Base-by-base conservation (phyloP, 2,888 invertebrate species). In the Eupithecia pulchellata region DNA sequence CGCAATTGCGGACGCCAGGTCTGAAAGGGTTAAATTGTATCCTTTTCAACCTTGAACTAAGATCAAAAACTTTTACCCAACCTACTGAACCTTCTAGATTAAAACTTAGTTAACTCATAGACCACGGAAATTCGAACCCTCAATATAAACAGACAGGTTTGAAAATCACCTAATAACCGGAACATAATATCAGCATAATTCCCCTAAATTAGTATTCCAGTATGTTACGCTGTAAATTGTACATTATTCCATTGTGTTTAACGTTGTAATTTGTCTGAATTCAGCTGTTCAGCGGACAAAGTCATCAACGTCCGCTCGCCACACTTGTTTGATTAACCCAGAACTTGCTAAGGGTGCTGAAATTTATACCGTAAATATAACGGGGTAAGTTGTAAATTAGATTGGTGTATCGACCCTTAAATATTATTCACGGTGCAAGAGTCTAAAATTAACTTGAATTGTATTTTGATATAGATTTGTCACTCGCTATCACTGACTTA, bases 331-430 rank as follows among this genome's bases (percentile, higher is more conserved):
- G 57, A 57, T 57, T 57, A 57, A 57, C 57, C 27, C 11, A 17
- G 8, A 8, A 29, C 14, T 17, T 29, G 14, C 27, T 6, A 14
- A 57, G 6, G 4, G 27, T 20, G 17, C 57, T 57, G 29, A 57
- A 62, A 65, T 65, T 62, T 68, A 66, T 11, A 72, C 39, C 11
- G 29, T 30, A 14, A 30, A 20, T 34, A 8, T 52, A 36, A 27
- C 11, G 61, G 3, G 17, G 8, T 17, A 29, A 1, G 14, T 57
- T 57, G 17, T 17, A 29, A 29, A 47, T 29, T 29, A 27, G 8
- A 8, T 17, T 57, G 6, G 29, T 11, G 20, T 47, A 9, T 47
- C 20, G 9, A 47, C 20, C 11, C 11, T 11, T 4, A 47, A 11
- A 13, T 13, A 52, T 25, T 25, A 4, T 52, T 52, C 25, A 52